A percentile compares a stretch with the other conserved stretches of the same genome.
Evolutionary conservation across 1,140 invertebrate genomes (phyloP).

Genomic region (Drosophila arizonae): DNA sequence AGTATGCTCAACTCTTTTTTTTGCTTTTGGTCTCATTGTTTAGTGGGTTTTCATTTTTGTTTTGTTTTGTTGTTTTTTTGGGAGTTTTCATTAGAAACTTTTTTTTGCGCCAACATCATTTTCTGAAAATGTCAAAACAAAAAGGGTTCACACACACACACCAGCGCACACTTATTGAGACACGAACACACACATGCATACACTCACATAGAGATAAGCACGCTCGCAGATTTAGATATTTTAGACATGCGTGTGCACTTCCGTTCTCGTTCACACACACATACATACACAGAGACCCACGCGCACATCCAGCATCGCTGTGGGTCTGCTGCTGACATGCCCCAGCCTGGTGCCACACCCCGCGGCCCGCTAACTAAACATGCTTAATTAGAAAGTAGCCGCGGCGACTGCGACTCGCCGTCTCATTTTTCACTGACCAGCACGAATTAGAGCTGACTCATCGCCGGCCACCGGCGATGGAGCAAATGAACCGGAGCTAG

Average conservation of each 20-base stretch:
- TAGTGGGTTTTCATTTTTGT: conserved; percentile 27
- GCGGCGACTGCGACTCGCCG: conserved; percentile 37
- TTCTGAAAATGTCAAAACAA: conserved; percentile 60
- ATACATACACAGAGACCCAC: neutral
- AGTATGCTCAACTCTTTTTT: neutral
- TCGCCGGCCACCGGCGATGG: neutral
- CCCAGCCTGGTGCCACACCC: neutral
- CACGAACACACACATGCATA: conserved; percentile 23
- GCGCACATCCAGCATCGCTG: conserved; percentile 5
- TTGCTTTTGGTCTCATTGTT: conserved; percentile 11
- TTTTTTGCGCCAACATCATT: conserved; percentile 56
- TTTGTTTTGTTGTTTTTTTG: conserved; percentile 36
- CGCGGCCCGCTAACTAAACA: conserved; percentile 62
- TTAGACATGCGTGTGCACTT: conserved; percentile 68
- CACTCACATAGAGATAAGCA: conserved; percentile 57
- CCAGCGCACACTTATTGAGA: conserved; percentile 5
- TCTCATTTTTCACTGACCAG: conserved; percentile 73
- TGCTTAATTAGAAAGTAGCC: conserved; percentile 79
- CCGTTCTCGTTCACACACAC: conserved; percentile 1
- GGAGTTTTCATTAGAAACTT: conserved; percentile 74
- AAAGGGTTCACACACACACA: conserved; percentile 58
- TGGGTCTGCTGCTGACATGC: conserved; percentile 61
- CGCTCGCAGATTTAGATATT: conserved; percentile 72
- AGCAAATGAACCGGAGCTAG: neutral
- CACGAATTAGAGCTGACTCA: conserved; percentile 1